Percentiles rank a stretch among this genome's conserved stretches.
phyloP scores from a whole-genome alignment of 2,797 vertebrate species.

The Anguilla pacifica region DNA sequence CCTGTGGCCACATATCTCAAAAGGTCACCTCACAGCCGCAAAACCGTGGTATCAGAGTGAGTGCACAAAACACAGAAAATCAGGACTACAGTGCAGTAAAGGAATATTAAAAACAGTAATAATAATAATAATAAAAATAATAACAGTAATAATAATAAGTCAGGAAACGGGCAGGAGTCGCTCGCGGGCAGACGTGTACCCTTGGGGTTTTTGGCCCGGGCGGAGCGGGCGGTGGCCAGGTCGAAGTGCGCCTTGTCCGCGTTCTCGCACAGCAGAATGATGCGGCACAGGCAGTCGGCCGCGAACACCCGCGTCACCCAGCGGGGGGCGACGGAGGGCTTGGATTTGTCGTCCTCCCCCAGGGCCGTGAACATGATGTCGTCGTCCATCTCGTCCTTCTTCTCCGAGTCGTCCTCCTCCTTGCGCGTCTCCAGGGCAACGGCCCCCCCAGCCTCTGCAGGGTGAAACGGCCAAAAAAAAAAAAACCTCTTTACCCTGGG shows the following conservation, averaged over 20 bases:
- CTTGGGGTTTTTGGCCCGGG: slow-evolving; percentile 86
- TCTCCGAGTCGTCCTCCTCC: slow-evolving; percentile 92
- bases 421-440: slow-evolving; percentile 81
- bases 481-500: background rate
- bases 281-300: slow-evolving; percentile 92
- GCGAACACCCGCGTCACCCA: slow-evolving; percentile 98
- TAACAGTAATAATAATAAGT: background rate
- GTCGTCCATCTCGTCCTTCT: slow-evolving; percentile 98
- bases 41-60: background rate
- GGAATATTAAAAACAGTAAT: background rate
- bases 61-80: background rate
- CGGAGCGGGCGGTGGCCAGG: slow-evolving; percentile 85
- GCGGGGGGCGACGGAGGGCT: slow-evolving; percentile 94
- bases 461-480: background rate
- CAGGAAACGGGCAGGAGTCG: background rate
- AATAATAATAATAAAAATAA: background rate
- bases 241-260: slow-evolving; percentile 89
- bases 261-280: slow-evolving; percentile 93
- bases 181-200: slow-evolving; percentile 65
- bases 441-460: slow-evolving; percentile 83
- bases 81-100: background rate
- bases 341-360: slow-evolving; percentile 93
- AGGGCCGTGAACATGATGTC: slow-evolving; percentile 96
- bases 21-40: background rate
- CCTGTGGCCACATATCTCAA: background rate